Evolutionary conservation across 2,797 vertebrate genomes (phyloP).

Genomic region (Gallinago solitaria): DNA sequence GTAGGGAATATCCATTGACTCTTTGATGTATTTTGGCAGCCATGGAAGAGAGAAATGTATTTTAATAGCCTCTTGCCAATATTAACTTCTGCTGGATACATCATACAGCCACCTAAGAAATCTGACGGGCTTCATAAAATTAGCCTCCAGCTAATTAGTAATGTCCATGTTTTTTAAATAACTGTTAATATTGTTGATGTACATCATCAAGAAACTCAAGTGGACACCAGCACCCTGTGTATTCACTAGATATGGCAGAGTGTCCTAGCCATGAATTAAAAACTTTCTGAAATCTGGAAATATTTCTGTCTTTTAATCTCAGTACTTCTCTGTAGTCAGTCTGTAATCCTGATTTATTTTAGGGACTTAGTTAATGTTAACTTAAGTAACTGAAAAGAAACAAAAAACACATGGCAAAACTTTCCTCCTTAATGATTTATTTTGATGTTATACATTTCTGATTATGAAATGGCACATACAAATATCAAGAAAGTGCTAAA

Average conservation of each 20-base stretch:
- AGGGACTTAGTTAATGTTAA: neutral
- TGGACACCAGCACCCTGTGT: neutral
- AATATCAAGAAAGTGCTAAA: neutral
- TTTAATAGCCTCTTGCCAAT: neutral
- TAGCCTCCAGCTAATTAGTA: neutral
- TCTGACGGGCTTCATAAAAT: neutral
- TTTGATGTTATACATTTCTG: neutral
- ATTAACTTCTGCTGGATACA: neutral
- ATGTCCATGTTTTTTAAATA: neutral
- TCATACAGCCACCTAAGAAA: neutral
- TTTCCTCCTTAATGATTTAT: neutral
- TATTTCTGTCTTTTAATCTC: neutral
- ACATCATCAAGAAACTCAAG: neutral
- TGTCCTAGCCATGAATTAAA: neutral
- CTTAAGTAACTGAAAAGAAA: neutral
- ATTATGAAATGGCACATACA: neutral
- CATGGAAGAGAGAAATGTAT: neutral
- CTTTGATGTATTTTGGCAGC: neutral
- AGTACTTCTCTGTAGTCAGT: neutral
- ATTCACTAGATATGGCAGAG: neutral
- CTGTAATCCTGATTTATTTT: neutral
- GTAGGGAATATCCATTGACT: neutral
- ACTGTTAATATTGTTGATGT: neutral
- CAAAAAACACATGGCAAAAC: neutral
- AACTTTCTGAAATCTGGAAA: neutral